These are phyloP conservation scores for Hydractinia echinata DNA, from an alignment of 30 jellyfish, hydroid and myxozoan species.

Conservation along the genomic window DNA sequence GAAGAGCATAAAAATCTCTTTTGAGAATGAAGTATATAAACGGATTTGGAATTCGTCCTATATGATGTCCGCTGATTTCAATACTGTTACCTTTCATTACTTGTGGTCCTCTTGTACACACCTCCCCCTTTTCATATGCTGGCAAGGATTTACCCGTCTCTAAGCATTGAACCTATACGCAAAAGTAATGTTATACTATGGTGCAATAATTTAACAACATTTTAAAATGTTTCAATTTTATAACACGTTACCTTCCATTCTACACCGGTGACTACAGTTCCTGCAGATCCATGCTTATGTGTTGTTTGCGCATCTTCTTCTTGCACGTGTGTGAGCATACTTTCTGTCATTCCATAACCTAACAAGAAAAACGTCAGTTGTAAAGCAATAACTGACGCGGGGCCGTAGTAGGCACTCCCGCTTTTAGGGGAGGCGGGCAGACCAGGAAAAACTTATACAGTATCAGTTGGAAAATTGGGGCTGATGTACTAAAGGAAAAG, in stretches of 20 bases:
- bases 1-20: no score
- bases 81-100: constrained; percentile 70
- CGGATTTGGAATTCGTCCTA: no score
- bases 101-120: constrained; percentile 81
- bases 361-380: neutral
- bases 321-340: neutral
- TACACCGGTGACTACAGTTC: neutral
- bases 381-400: no score
- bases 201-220: neutral
- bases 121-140: constrained; percentile 72
- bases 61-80: no score
- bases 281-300: neutral
- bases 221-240: neutral
- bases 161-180: constrained; percentile 42
- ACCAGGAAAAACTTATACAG: no score
- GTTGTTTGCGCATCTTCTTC: neutral
- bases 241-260: neutral
- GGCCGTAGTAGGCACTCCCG: no score
- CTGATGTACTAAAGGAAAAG: no score
- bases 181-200: neutral
- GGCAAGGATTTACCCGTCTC: constrained; percentile 54
- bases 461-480: no score
- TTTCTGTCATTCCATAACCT: constrained; percentile 6
- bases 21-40: no score
- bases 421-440: no score